Conservation (phyloP, 1,140 invertebrate species). For the Drosophila hydei region DNA sequence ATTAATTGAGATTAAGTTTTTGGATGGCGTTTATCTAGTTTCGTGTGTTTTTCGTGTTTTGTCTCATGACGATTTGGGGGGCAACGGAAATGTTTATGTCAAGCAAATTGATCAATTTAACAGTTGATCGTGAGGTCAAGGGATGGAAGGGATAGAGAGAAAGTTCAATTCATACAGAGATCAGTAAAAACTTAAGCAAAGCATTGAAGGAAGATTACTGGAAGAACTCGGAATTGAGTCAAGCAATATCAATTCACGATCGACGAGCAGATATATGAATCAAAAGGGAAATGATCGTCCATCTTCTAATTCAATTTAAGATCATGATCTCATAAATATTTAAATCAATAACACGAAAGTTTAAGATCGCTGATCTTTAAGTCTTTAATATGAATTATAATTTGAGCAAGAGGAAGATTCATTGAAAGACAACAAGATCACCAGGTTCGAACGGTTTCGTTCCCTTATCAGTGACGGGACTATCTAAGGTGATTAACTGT, state of each 20-base stretch:
- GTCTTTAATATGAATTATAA: no score
- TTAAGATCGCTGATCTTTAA: no score
- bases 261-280: no score
- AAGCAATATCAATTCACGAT: no score
- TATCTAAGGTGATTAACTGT: constrained; percentile 18
- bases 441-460: neutral
- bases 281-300: no score
- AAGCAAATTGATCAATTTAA: constrained; percentile 70
- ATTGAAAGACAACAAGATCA: no score
- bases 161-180: no score
- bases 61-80: constrained; percentile 30
- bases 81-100: constrained; percentile 53
- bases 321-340: no score
- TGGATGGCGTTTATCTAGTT: constrained; percentile 30
- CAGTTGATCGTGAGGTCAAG: neutral
- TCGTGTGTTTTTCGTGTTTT: constrained; percentile 30
- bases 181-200: neutral
- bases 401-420: neutral
- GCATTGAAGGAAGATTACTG: neutral
- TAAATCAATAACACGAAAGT: no score
- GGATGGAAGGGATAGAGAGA: neutral
- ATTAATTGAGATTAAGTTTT: constrained; percentile 21
- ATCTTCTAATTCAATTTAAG: no score
- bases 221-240: neutral
- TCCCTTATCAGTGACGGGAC: constrained; percentile 31